Evolutionary conservation across 2,888 invertebrate genomes (phyloP).

Genomic region (Nephrotoma flavescens): DNA sequence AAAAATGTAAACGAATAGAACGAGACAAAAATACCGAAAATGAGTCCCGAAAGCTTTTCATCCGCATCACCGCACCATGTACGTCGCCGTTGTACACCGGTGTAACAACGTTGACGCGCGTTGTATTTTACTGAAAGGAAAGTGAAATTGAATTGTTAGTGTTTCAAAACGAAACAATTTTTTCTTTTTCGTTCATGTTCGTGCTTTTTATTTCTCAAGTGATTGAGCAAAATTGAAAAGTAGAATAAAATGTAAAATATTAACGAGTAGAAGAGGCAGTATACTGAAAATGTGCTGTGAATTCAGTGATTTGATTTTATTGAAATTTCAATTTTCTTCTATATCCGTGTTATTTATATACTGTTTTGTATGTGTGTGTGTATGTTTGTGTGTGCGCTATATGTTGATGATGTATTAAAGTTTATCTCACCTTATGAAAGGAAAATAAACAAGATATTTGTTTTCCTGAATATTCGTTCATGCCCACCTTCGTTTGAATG

Average conservation of each 20-base stretch:
- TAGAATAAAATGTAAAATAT: neutral
- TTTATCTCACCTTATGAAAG: neutral
- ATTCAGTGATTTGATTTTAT: neutral
- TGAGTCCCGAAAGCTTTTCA: neutral
- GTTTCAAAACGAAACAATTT: neutral
- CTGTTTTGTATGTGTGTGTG: neutral
- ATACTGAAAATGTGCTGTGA: neutral
- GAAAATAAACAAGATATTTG: neutral
- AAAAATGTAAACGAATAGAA: neutral
- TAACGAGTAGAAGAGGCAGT: neutral
- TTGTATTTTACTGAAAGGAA: neutral
- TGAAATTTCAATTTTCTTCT: neutral
- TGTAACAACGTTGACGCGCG: neutral
- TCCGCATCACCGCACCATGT: neutral
- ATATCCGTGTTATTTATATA: neutral
- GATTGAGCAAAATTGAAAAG: neutral
- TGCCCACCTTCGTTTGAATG: neutral
- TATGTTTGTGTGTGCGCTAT: neutral
- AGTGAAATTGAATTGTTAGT: neutral
- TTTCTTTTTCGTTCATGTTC: neutral
- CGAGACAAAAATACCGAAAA: neutral
- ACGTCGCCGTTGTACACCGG: neutral
- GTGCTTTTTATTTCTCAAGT: neutral
- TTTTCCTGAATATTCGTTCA: neutral
- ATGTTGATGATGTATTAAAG: neutral